phyloP scores from a whole-genome alignment of 2,113 vertebrate genomes.

The Mungos mungo region DNA sequence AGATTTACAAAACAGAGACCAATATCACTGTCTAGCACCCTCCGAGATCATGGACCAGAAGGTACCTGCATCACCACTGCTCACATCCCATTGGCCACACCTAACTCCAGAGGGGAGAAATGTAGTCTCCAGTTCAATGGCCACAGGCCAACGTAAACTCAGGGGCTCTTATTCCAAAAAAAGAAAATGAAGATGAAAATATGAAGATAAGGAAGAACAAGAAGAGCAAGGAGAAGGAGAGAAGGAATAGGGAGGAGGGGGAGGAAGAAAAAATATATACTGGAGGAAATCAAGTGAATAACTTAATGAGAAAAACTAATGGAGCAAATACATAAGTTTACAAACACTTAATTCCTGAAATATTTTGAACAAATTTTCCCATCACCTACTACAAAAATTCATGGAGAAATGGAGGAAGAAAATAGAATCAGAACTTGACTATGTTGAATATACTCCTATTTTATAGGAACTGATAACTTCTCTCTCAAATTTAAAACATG shows the following conservation, averaged over 20 bases:
- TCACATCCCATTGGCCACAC: background rate
- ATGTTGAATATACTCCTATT: slow-evolving; percentile 35
- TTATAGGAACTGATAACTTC: slow-evolving; percentile 65
- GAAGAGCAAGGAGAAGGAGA: background rate
- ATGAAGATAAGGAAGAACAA: background rate
- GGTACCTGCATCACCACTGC: background rate
- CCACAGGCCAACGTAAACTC: background rate
- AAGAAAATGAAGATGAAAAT: background rate
- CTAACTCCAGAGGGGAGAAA: background rate
- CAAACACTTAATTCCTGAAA: slow-evolving; percentile 40
- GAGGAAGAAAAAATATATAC: background rate
- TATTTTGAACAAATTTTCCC: slow-evolving; percentile 18
- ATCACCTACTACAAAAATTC: slow-evolving; percentile 17
- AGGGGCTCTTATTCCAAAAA: background rate
- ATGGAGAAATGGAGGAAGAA: background rate
- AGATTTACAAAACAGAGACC: background rate
- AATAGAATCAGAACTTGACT: slow-evolving; percentile 43
- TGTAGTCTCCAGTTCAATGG: background rate
- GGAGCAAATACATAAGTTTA: background rate
- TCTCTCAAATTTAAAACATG: slow-evolving; percentile 66
- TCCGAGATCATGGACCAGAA: background rate
- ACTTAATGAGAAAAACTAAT: background rate
- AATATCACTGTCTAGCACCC: background rate
- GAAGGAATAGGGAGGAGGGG: no score
- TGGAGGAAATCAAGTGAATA: background rate